Percentiles rank a stretch among this genome's conserved stretches.
These are phyloP conservation scores for Zapornia atra DNA, from an alignment of 2,113 vertebrate species.

Conservation along the genomic window DNA sequence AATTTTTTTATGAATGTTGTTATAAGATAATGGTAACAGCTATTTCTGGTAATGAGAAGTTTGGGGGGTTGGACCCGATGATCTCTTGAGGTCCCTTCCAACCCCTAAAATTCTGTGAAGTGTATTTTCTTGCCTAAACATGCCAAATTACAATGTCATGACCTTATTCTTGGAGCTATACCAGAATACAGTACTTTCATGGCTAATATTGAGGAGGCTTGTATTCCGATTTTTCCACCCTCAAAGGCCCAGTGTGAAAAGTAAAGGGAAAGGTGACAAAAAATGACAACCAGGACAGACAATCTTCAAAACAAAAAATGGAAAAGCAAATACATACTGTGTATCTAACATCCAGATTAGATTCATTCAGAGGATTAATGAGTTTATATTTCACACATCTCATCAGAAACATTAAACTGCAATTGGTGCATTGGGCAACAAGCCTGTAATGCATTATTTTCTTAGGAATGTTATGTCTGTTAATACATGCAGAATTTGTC, in stretches of 20 bases:
- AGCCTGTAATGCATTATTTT: neutral
- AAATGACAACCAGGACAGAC: neutral
- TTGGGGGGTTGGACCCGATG: too few relatives aligned
- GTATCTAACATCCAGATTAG: neutral
- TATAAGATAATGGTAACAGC: neutral
- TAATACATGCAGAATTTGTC: neutral
- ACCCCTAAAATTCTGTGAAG: too few relatives aligned
- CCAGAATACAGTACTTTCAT: neutral
- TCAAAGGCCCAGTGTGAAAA: neutral
- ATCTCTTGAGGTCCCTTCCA: too few relatives aligned
- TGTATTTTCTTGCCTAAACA: neutral
- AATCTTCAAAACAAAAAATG: neutral
- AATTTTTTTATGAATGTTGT: neutral
- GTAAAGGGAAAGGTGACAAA: neutral
- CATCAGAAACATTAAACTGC: neutral
- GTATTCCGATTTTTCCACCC: neutral
- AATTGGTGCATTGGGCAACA: neutral
- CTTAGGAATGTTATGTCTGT: neutral
- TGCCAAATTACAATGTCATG: neutral
- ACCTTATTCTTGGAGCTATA: neutral
- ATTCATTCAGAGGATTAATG: neutral
- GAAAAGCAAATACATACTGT: neutral
- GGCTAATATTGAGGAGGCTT: neutral
- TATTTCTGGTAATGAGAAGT: neutral
- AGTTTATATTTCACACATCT: neutral